Base-by-base conservation (phyloP, 2,888 invertebrate genomes). In the Tetragonula carbonaria region DNA sequence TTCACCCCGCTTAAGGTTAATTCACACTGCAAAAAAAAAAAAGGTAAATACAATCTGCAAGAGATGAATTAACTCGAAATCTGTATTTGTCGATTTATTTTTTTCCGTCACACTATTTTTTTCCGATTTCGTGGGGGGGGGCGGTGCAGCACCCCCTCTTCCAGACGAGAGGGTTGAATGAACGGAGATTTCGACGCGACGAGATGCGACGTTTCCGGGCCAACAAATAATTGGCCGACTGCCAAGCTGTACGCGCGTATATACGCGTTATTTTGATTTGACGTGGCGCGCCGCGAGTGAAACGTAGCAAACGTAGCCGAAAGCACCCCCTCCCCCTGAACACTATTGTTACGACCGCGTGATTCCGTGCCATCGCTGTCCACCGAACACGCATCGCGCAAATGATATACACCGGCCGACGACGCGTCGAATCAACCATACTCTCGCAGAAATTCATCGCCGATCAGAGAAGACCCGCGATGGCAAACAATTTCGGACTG, bases 211-310 rank as follows among this genome's bases (percentile, higher is more conserved):
- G 78, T 74, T 85, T 85, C 82, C 82, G 78, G 72, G 21, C 73
- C 76, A 74, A 80, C 79, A 65, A 88, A 88, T 84, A 81, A 90
- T 88, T 90, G 90, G 88, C 75, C 68, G 68, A 50, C 71, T 68
- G 90, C 87, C 88, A 89, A 84, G 72, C 80, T 68, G 53, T 23
- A 57, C n/a, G 18, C 38, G 57, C 53, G 63, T 77, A 68, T 72
- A 62, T 67, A 66, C 74, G 63, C 75, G 84, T 71, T 84, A 70
- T 72, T 84, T 80, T 68, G 84, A 86, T 86, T 78, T 62, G 86
- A 82, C 79, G 74, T 68, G 71, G 78, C 62, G n/a, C 51, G 51
- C 62, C 33, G n/a, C 53, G 57, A 38, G 59, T 59, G 59, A 67
- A 66, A n/a, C 78, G 38, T 11, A 23, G 11, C 38, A 28, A 45